Base-by-base conservation (phyloP, 1,140 invertebrate species). In the Drosophila littoralis region DNA sequence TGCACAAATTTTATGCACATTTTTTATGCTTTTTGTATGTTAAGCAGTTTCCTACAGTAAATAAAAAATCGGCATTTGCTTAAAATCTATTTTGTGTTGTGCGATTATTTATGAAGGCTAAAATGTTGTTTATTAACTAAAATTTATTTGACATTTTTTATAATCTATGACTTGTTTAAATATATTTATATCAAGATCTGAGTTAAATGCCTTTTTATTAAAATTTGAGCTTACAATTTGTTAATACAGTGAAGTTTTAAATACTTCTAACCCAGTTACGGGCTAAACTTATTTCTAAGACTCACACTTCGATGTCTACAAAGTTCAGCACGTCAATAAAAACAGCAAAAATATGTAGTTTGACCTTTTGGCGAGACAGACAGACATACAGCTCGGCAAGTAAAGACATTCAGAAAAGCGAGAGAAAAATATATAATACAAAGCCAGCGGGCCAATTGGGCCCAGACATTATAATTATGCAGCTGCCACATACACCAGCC, bases 401-500 rank as follows among this genome's bases (percentile, higher is more conserved):
- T 52, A 40, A 74, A 59, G 74, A 67, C 77, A 73, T 63, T 57
- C 57, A 15, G 60, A 15, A 59, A 38, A 51, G 22, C 28, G 35
- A 75, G 36, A 17, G 12, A 17, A 65, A 35, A 59, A 59, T 13
- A 51, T 12, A 12, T 66, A 66, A 55, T 74, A 57, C 50, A 60
- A 17, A 70, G 66, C 63, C 38, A 71, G 46, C 58, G 54, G 74
- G 76, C 65, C 71, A 68, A 71, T 79, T 55, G 67, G 59, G 67
- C 69, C 71, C 83, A 86, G 82, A 86, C 82, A 86, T 86, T 86
- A 88, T 86, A 86, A 86, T 86, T 86, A 86, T 86, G 82, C 82
- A 86, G 82, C 83, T 86, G 82, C 79, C 83, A 81, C 81, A 86
- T 86, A 86, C 82, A 68, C 65, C 64, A 61, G 28, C 60, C 22